These are phyloP conservation scores for Drosophila baimaii DNA, from an alignment of 1,140 invertebrate species.

Conservation along the genomic window DNA sequence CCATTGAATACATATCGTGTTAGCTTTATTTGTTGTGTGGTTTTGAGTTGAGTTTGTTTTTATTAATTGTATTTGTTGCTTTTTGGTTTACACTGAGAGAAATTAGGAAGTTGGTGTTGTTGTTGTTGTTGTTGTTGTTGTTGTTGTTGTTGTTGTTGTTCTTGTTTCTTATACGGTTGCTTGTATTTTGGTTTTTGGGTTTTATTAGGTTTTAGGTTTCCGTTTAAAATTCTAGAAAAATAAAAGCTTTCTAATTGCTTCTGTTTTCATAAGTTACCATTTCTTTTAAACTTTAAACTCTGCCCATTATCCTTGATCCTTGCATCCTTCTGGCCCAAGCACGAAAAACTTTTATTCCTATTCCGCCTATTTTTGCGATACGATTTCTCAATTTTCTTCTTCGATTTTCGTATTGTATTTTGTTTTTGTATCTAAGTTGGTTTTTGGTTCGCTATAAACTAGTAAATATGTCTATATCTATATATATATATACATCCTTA, in stretches of 20 bases:
- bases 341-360: constrained; percentile 52
- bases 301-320: constrained; percentile 16
- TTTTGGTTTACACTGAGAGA: constrained; percentile 68
- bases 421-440: constrained; percentile 34
- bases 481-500: too few species aligned
- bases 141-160: constrained; percentile 49
- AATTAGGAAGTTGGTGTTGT: constrained; percentile 76
- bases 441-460: constrained; percentile 45
- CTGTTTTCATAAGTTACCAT: constrained; percentile 55
- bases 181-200: constrained; percentile 36
- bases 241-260: constrained; percentile 81
- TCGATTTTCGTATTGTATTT: constrained; percentile 18
- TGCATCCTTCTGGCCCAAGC: constrained; percentile 30
- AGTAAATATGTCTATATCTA: constrained; percentile 46
- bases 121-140: constrained; percentile 29
- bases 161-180: constrained; percentile 26
- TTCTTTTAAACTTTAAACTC: constrained; percentile 10
- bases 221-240: constrained; percentile 79
- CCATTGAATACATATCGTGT: constrained; percentile 23
- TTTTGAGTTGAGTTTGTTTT: constrained; percentile 15
- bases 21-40: constrained; percentile 5
- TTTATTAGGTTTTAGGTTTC: constrained; percentile 28
- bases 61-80: constrained; percentile 43
- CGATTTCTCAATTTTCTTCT: constrained; percentile 5
- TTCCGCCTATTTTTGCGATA: constrained; percentile 30